Conservation (phyloP, 2,113 vertebrate genomes). For the Morone chrysops region DNA sequence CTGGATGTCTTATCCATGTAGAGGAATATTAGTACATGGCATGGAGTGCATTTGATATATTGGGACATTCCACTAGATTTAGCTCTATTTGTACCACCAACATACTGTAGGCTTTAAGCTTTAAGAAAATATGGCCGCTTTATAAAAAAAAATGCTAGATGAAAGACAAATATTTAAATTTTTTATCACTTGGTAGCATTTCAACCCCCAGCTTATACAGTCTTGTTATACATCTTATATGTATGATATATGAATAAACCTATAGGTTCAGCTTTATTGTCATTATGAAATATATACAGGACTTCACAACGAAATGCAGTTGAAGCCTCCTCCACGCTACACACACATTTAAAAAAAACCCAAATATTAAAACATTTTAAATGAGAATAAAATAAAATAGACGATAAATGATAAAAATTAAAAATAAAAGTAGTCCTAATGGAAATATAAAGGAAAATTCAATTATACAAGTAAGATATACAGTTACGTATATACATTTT, state of each 20-base stretch:
- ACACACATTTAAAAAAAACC: neutral
- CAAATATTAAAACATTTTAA: neutral
- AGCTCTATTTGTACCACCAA: slow-evolving; percentile 26
- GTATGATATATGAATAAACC: neutral
- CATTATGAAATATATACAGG: neutral
- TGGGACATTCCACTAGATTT: slow-evolving; percentile 51
- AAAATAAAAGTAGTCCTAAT: neutral
- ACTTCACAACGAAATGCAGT: neutral
- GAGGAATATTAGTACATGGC: slow-evolving; percentile 66
- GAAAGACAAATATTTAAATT: slow-evolving; percentile 30
- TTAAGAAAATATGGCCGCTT: slow-evolving; percentile 9
- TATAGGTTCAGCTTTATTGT: neutral
- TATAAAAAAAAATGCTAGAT: slow-evolving; percentile 1
- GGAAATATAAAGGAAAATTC: neutral
- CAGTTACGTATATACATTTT: no score
- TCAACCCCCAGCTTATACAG: neutral
- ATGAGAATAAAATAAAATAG: neutral
- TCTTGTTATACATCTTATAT: neutral
- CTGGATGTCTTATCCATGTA: slow-evolving; percentile 66
- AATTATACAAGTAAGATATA: neutral
- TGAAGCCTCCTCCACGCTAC: neutral
- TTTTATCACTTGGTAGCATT: neutral
- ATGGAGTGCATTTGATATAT: slow-evolving; percentile 62
- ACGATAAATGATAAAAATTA: neutral
- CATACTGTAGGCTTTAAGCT: neutral